These are phyloP conservation scores for Listronotus bonariensis DNA, from an alignment of 1,140 invertebrate genomes.

Conservation along the genomic window DNA sequence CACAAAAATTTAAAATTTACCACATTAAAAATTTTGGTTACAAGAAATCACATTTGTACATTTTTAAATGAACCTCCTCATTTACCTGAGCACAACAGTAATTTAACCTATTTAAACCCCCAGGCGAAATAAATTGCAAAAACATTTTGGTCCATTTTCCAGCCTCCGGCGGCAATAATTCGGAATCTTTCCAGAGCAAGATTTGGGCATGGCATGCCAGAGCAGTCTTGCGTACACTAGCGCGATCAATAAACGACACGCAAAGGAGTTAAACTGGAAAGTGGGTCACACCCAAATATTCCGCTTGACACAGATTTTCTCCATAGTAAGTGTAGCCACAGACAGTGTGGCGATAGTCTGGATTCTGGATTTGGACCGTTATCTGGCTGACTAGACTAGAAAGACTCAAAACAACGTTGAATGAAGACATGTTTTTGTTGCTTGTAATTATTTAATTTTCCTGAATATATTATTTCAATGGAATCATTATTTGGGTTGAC, in stretches of 20 bases:
- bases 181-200: conserved; percentile 11
- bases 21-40: too few species aligned
- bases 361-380: not conserved
- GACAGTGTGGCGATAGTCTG: conserved; percentile 22
- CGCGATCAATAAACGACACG: conserved; percentile 33
- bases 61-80: too few species aligned
- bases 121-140: not conserved
- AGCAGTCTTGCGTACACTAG: conserved; percentile 33
- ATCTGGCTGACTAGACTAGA: too few species aligned
- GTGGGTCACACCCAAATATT: conserved; percentile 35
- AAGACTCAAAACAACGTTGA: too few species aligned
- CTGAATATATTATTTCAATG: too few species aligned
- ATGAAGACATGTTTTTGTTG: too few species aligned
- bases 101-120: conserved; percentile 2
- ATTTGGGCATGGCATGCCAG: conserved; percentile 15
- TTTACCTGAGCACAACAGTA: too few species aligned
- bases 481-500: too few species aligned
- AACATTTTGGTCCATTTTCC: conserved; percentile 23
- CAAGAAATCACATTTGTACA: too few species aligned
- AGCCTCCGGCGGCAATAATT: conserved; percentile 12
- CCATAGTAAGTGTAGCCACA: conserved; percentile 19
- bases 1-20: too few species aligned
- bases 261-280: conserved; percentile 30
- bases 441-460: too few species aligned
- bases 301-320: conserved; percentile 27